phyloP scores from a whole-genome alignment of 2,113 vertebrate species.

The Phainopepla nitens region DNA sequence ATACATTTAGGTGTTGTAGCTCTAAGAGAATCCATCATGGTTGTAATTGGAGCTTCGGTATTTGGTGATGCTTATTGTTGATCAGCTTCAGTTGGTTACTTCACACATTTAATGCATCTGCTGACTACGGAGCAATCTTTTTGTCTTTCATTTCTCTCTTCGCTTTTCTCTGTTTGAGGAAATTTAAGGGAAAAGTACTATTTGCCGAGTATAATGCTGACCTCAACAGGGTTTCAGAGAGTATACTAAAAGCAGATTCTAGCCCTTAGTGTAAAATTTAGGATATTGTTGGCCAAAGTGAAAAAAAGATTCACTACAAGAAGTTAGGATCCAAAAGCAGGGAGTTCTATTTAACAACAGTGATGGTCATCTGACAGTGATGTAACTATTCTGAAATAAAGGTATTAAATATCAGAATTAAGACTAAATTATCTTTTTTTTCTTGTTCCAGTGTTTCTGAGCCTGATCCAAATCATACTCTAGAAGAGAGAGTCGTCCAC shows the following conservation, averaged over 20 bases:
- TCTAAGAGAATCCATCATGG: neutral
- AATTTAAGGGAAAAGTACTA: neutral
- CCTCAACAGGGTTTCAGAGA: neutral
- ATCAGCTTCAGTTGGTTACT: neutral
- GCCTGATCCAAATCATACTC: slow-evolving; percentile 92
- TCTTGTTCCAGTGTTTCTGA: slow-evolving; percentile 81
- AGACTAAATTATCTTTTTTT: neutral
- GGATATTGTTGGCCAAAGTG: neutral
- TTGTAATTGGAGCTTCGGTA: neutral
- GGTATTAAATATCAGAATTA: neutral
- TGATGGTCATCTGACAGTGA: neutral
- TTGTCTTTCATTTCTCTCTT: neutral
- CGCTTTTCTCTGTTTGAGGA: neutral
- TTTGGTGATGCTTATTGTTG: neutral
- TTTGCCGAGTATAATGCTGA: neutral
- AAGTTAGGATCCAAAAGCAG: neutral
- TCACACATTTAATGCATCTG: neutral
- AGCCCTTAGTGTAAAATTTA: neutral
- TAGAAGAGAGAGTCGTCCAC: slow-evolving; percentile 94
- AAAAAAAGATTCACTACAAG: neutral
- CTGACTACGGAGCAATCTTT: neutral
- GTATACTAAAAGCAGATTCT: neutral
- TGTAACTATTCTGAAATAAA: neutral
- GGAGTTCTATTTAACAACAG: neutral
- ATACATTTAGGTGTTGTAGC: neutral